phyloP scores from a whole-genome alignment of 2,797 vertebrate species.

The Rhinogobio ventralis region DNA sequence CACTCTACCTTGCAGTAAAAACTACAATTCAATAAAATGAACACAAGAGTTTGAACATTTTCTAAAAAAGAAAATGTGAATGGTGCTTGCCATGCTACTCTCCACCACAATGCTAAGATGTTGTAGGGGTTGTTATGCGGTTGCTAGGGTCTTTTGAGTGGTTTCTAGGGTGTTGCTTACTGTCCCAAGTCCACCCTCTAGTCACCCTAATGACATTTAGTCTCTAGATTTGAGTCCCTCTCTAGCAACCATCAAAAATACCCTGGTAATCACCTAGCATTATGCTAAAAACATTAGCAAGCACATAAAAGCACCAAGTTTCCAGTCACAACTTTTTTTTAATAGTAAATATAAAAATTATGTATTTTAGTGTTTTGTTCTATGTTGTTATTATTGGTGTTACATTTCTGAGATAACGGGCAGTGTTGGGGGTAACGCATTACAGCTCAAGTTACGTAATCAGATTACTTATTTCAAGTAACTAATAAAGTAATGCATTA shows the following conservation, averaged over 20 bases:
- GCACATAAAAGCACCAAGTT: neutral
- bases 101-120: neutral
- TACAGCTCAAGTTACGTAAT: too few species aligned
- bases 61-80: neutral
- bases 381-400: neutral
- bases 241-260: neutral
- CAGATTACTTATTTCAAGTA: too few species aligned
- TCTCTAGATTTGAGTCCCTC: neutral
- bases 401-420: neutral
- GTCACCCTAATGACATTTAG: neutral
- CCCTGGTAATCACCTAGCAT: neutral
- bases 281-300: neutral
- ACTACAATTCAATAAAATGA: neutral
- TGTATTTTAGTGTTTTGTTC: neutral
- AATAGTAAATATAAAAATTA: neutral
- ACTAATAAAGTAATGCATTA: too few species aligned
- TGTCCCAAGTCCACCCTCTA: neutral
- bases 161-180: slow-evolving; percentile 7
- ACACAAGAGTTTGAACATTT: neutral
- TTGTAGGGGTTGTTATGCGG: neutral
- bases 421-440: too few species aligned
- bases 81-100: neutral
- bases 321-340: too few species aligned
- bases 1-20: neutral
- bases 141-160: neutral